phyloP scores from a whole-genome alignment of 2,113 vertebrate species.

The Mionectes macconnelli region DNA sequence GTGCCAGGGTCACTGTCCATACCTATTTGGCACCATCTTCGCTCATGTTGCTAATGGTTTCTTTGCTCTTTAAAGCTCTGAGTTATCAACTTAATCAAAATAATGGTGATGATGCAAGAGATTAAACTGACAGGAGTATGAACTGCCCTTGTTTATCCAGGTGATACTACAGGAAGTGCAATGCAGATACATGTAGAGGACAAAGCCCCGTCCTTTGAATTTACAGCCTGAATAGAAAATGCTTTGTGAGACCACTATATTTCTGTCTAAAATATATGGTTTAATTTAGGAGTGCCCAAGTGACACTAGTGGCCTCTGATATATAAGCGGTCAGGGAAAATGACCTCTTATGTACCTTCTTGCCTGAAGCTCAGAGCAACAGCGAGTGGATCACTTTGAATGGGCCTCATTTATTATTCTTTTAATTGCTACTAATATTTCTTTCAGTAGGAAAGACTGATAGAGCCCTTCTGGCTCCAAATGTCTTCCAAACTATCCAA shows the following conservation, averaged over 20 bases:
- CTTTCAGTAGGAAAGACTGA: not conserved
- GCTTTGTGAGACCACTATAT: not conserved
- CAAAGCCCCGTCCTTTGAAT: not conserved
- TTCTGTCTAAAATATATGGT: conserved; percentile 3
- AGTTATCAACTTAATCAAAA: not conserved
- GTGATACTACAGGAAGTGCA: not conserved
- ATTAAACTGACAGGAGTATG: not conserved
- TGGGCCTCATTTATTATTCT: conserved; percentile 15
- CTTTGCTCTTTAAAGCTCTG: not conserved
- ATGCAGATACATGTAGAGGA: not conserved
- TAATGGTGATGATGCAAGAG: not conserved
- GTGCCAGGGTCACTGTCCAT: not conserved
- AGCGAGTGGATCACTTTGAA: not conserved
- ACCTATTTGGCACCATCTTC: not conserved
- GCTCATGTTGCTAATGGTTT: not conserved
- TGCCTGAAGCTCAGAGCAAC: not conserved
- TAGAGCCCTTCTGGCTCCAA: not conserved
- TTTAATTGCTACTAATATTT: conserved; percentile 43
- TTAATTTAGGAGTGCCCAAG: not conserved
- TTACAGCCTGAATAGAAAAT: not conserved
- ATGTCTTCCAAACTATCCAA: not conserved
- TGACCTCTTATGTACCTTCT: not conserved
- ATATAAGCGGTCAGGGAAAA: conserved; percentile 8
- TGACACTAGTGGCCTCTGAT: not conserved
- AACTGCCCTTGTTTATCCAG: not conserved